A percentile compares a stretch with the other conserved stretches of the same genome.
These are phyloP conservation scores for Strigops habroptila DNA, from an alignment of 2,113 vertebrate genomes.

Conservation along the genomic window DNA sequence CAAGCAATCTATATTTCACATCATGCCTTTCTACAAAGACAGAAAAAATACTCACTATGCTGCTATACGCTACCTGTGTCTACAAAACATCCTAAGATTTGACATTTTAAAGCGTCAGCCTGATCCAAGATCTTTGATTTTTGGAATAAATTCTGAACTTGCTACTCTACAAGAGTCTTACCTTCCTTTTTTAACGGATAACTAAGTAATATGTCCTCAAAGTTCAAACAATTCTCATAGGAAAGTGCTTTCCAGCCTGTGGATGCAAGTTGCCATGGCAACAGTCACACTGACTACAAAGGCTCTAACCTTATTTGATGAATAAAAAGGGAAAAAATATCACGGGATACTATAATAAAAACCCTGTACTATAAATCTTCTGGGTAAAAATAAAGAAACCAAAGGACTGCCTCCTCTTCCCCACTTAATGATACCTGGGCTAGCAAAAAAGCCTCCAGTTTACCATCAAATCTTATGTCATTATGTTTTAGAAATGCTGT, in stretches of 20 bases:
- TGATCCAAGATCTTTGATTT: neutral
- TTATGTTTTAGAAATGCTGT: neutral
- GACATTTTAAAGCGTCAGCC: neutral
- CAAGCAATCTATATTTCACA: neutral
- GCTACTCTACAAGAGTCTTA: neutral
- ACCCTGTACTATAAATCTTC: neutral
- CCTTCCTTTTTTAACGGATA: neutral
- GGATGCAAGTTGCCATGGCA: conserved; percentile 42
- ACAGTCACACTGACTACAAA: neutral
- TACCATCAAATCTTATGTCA: neutral
- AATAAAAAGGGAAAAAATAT: neutral
- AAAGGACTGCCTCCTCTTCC: neutral
- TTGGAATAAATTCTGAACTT: neutral
- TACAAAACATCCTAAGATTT: neutral
- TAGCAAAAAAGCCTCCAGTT: neutral
- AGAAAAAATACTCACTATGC: neutral
- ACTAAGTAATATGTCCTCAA: neutral
- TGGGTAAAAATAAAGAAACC: neutral
- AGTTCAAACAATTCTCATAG: neutral
- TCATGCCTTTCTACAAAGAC: neutral
- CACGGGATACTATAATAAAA: neutral
- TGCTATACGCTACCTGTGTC: neutral
- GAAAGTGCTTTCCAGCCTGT: neutral
- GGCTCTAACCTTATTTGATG: neutral
- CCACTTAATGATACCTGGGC: neutral